phyloP scores from a whole-genome alignment of 2,888 invertebrate genomes.

The Cosmia trapezina region DNA sequence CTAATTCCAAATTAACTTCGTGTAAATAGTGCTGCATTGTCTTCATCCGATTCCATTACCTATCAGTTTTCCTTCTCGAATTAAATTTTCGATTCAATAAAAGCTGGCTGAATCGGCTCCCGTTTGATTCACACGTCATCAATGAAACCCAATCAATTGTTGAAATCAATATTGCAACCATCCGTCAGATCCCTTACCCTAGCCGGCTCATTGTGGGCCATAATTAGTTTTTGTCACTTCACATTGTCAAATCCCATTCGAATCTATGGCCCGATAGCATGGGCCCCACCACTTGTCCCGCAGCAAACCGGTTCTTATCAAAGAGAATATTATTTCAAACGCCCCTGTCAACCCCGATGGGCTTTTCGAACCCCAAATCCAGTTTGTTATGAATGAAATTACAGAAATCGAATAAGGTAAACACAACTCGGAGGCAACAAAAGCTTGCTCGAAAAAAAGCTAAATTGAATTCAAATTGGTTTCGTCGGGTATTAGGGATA shows the following conservation, averaged over 20 bases:
- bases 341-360: slow-evolving; percentile 89
- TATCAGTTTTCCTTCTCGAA: not conserved
- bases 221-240: slow-evolving; percentile 91
- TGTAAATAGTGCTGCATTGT: no score
- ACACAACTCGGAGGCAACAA: slow-evolving; percentile 90
- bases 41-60: not conserved
- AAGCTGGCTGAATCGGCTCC: slow-evolving; percentile 42
- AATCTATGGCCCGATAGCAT: slow-evolving; percentile 78
- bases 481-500: slow-evolving; percentile 89
- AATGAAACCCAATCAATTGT: slow-evolving; percentile 64
- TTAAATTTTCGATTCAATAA: slow-evolving; percentile 36
- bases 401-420: slow-evolving; percentile 91
- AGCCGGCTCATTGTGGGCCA: slow-evolving; percentile 83
- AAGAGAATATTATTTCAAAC: slow-evolving; percentile 91
- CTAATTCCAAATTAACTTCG: not conserved
- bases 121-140: slow-evolving; percentile 53
- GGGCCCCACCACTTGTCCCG: slow-evolving; percentile 84
- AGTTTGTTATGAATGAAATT: slow-evolving; percentile 91
- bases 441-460: slow-evolving; percentile 90
- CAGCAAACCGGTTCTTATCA: slow-evolving; percentile 88
- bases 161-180: slow-evolving; percentile 78
- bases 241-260: slow-evolving; percentile 88
- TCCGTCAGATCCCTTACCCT: slow-evolving; percentile 76
- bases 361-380: slow-evolving; percentile 89
- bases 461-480: slow-evolving; percentile 91